Base-by-base conservation (phyloP, 1,140 invertebrate genomes). In the Bombus vancouverensis region DNA sequence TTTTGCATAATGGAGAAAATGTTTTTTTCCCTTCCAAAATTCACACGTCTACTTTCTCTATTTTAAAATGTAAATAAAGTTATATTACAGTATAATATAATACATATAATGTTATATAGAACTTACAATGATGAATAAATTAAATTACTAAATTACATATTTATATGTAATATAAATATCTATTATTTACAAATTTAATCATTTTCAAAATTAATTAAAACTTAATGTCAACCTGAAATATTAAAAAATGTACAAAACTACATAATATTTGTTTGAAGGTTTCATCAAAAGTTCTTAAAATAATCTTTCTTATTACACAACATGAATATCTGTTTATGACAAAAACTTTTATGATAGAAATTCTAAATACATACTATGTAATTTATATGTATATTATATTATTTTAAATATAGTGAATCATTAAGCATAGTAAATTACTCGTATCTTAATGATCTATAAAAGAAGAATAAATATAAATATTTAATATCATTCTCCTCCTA, bases 1-100 rank as follows among this genome's bases (percentile, higher is more conserved):
- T 85, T 80, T 76, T 86, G 37, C 77, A 83, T 71, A 85, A 85
- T 2, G 62, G n/a, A 80, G n/a, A n/a, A 79, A 79, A 57, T n/a
- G n/a, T 62, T 62, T 32, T 57, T 25, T 72, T 44, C 18, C 8
- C 3, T 44, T 37, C 42, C 62, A 44, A n/a, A 9, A 2, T 62
- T 59, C 18, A 65, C 25, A 15, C 2, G 28, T 37, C 44, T 15
- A 18, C 44, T 71, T 42, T 9, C 32, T 47, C 15, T 25, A 74
- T 74, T 47, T 57, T 73, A 59, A n/a, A 25, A 59, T 62, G 59
- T 22, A 47, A 71, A 76, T 9, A 39, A 81, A 74, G 74, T 57
- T 71, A 6, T 42, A 22, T 75, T 75, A 39, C 34, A 37, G 37
- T 66, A 25, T 62, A 37, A 47, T 34, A 39, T 34, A 32, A 15